A percentile compares a stretch with the other conserved stretches of the same genome.
These are phyloP conservation scores for Passerina amoena DNA, from an alignment of 2,113 vertebrate species.

Conservation along the genomic window DNA sequence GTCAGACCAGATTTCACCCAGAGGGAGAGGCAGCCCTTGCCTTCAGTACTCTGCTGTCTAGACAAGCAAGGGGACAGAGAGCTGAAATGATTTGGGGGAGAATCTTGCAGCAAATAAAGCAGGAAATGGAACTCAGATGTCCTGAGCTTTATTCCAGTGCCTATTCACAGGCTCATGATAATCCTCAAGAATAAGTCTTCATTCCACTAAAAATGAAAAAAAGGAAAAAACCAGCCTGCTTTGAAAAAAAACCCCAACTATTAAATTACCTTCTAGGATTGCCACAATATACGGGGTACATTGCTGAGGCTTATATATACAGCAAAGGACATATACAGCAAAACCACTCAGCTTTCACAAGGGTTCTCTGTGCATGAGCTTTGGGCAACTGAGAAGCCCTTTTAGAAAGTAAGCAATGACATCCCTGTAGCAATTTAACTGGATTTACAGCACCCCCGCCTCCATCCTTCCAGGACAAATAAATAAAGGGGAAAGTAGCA, in stretches of 20 bases:
- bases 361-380: neutral
- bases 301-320: too few species aligned
- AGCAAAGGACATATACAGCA: neutral
- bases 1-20: constrained; percentile 25
- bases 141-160: neutral
- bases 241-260: neutral
- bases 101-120: neutral
- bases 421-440: neutral
- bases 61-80: neutral
- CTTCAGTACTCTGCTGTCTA: constrained; percentile 9
- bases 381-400: neutral
- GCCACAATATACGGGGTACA: neutral
- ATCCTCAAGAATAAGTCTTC: constrained; percentile 13
- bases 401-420: neutral
- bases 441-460: neutral
- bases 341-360: neutral
- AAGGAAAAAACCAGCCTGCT: neutral
- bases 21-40: neutral
- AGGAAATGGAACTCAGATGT: constrained; percentile 18
- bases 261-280: neutral
- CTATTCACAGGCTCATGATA: neutral
- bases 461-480: neutral
- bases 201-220: neutral
- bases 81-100: neutral
- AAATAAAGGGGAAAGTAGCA: neutral